These are phyloP conservation scores for Sapajus apella DNA, from an alignment of 2,113 vertebrate species.

Conservation along the genomic window DNA sequence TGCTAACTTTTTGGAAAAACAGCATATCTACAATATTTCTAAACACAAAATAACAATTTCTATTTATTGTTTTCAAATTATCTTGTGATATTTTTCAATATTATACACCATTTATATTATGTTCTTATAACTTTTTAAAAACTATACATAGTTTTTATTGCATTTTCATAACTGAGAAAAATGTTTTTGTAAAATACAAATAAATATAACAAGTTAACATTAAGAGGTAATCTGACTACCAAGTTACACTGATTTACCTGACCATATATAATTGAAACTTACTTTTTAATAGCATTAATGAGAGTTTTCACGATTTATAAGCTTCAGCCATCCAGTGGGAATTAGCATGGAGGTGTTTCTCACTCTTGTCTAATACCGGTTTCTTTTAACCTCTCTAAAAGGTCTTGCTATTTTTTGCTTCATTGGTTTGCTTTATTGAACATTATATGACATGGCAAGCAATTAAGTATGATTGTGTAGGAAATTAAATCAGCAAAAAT, in stretches of 20 bases:
- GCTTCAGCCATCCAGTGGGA: conserved; percentile 61
- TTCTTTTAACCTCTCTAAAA: conserved; percentile 81
- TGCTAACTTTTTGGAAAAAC: background rate
- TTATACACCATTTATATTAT: background rate
- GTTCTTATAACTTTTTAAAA: background rate
- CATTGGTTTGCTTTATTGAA: conserved; percentile 84
- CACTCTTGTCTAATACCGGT: conserved; percentile 73
- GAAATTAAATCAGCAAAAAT: conserved; percentile 81
- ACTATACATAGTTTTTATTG: background rate
- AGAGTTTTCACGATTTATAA: conserved; percentile 78
- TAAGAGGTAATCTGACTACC: conserved; percentile 34
- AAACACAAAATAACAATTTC: background rate
- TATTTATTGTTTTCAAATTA: background rate
- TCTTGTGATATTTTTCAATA: background rate
- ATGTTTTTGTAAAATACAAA: background rate
- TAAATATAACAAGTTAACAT: conserved; percentile 52
- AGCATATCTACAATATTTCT: background rate
- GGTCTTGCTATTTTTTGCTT: conserved; percentile 81
- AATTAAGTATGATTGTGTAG: conserved; percentile 81
- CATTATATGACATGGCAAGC: conserved; percentile 70
- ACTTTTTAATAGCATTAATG: conserved; percentile 78
- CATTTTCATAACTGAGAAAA: background rate
- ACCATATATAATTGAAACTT: conserved; percentile 62
- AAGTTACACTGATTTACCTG: conserved; percentile 66
- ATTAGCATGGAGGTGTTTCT: conserved; percentile 81